These are phyloP conservation scores for Crenuchus spilurus DNA, from an alignment of 2,797 vertebrate species.

Conservation along the genomic window DNA sequence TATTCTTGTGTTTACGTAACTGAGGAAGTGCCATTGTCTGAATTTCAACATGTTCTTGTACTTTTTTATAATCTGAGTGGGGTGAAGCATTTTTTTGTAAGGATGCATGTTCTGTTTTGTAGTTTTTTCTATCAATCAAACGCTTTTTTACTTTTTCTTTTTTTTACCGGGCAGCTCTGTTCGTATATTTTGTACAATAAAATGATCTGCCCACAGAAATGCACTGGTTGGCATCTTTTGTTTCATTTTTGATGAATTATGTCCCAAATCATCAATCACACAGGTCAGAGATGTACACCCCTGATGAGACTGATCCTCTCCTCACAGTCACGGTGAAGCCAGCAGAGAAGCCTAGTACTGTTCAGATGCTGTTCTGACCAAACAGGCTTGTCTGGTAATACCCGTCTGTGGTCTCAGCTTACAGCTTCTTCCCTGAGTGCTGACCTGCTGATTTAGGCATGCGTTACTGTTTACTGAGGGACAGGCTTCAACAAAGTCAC, in stretches of 20 bases:
- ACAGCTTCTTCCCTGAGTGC: neutral
- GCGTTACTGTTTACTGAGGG: neutral
- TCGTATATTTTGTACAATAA: constrained; percentile 75
- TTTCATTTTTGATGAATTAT: neutral
- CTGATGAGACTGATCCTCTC: neutral
- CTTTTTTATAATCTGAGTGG: constrained; percentile 11
- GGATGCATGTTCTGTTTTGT: constrained; percentile 53
- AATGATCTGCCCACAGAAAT: constrained; percentile 55
- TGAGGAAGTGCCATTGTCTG: constrained; percentile 1
- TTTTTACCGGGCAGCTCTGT: constrained; percentile 32
- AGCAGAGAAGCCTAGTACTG: neutral
- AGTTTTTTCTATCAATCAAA: constrained; percentile 66
- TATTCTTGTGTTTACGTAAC: neutral
- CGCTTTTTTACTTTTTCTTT: constrained; percentile 48
- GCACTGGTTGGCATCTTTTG: neutral
- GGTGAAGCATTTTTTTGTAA: constrained; percentile 47
- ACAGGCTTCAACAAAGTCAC: neutral
- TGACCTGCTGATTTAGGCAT: neutral
- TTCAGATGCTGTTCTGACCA: neutral
- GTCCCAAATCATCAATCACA: too few species aligned
- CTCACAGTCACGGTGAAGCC: too few species aligned
- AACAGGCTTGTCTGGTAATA: constrained; percentile 61
- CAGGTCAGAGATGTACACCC: too few species aligned
- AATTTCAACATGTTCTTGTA: neutral
- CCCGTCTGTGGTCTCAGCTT: constrained; percentile 22